Conservation (phyloP, 2,113 vertebrate species). For the Rhea americana region DNA sequence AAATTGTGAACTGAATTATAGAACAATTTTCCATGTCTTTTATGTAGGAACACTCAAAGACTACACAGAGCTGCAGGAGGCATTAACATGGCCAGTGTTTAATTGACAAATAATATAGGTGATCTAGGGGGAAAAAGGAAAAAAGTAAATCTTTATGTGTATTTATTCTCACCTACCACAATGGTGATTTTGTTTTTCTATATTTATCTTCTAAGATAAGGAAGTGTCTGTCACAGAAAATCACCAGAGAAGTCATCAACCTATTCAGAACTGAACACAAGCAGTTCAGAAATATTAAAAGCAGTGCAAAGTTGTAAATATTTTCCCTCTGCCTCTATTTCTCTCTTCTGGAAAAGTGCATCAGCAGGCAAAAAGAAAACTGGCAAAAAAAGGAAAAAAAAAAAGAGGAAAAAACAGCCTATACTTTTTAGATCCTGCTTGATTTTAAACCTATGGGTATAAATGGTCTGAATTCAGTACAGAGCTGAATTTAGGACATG, state of each 20-base stretch:
- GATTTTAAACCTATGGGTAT: not conserved
- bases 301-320: not conserved
- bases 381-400: not conserved
- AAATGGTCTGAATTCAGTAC: not conserved
- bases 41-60: slow-evolving; percentile 55
- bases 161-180: not conserved
- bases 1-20: slow-evolving; percentile 81
- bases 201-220: not conserved
- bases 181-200: not conserved
- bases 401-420: not conserved
- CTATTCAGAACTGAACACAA: not conserved
- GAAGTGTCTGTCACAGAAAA: not conserved
- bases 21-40: slow-evolving; percentile 80
- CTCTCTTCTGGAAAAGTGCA: not conserved
- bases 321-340: not conserved
- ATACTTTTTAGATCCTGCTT: not conserved
- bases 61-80: not conserved
- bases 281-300: not conserved
- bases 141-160: not conserved
- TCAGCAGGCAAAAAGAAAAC: not conserved
- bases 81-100: not conserved
- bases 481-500: not conserved
- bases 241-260: not conserved
- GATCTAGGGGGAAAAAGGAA: not conserved
- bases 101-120: not conserved